phyloP scores from a whole-genome alignment of 2,797 vertebrate genomes.

The Anableps anableps region DNA sequence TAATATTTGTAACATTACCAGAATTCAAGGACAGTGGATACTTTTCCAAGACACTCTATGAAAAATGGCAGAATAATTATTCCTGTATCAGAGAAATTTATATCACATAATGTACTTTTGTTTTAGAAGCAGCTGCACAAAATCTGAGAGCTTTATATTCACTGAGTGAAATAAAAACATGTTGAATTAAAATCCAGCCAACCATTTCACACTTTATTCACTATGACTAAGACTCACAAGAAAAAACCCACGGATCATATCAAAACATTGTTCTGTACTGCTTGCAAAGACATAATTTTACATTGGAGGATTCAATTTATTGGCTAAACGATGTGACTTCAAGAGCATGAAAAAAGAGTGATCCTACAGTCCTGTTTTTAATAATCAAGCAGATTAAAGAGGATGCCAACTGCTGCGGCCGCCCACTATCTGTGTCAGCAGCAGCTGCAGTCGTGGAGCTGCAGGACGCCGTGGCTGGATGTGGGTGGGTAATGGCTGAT shows the following conservation, averaged over 20 bases:
- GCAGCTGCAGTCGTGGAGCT: conserved; percentile 32
- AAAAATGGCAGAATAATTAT: background rate
- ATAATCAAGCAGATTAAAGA: conserved; percentile 46
- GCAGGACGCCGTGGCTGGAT: conserved; percentile 42
- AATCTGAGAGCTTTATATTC: background rate
- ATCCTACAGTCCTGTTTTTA: conserved; percentile 13
- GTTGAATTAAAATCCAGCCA: background rate
- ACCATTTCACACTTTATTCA: background rate
- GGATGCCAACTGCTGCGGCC: conserved; percentile 34
- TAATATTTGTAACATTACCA: background rate
- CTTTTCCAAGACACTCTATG: background rate
- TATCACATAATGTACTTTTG: background rate
- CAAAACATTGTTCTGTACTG: conserved; percentile 5
- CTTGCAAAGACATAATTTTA: background rate
- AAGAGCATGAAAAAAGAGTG: conserved; percentile 17
- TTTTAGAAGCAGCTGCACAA: background rate
- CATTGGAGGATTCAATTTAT: background rate
- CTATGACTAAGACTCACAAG: too few species aligned
- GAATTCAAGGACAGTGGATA: background rate
- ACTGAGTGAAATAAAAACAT: background rate
- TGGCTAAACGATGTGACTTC: conserved; percentile 3
- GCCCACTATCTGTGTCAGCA: conserved; percentile 57
- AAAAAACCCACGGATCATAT: background rate
- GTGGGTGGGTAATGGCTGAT: conserved; percentile 69
- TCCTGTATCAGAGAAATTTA: background rate